These are phyloP conservation scores for Ginglymostoma cirratum DNA, from an alignment of 2,113 vertebrate genomes.

Conservation along the genomic window DNA sequence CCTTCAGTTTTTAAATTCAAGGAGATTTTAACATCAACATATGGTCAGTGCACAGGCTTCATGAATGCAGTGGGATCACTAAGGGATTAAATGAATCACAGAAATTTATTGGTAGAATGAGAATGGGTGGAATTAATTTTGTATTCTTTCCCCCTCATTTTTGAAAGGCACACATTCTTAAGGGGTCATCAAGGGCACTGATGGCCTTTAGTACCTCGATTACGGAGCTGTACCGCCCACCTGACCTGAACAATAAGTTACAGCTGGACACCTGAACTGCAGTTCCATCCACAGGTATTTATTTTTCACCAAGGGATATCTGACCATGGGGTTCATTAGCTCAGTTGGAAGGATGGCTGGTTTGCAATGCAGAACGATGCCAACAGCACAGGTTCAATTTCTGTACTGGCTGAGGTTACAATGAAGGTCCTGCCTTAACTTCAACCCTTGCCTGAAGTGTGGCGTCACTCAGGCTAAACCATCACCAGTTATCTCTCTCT, in stretches of 20 bases:
- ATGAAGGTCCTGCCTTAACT: too few relatives aligned
- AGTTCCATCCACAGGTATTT: neutral
- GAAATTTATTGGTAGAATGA: neutral
- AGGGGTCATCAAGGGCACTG: neutral
- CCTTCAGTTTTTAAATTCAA: neutral
- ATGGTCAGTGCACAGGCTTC: neutral
- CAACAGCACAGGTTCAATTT: too few relatives aligned
- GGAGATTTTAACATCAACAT: neutral
- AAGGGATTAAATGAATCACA: neutral
- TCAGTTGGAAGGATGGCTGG: too few relatives aligned
- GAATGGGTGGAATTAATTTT: neutral
- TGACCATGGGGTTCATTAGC: neutral
- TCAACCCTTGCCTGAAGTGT: too few relatives aligned
- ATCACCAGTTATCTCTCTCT: too few relatives aligned
- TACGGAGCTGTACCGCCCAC: neutral
- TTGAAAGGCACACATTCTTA: neutral
- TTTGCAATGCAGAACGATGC: too few relatives aligned
- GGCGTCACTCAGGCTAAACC: too few relatives aligned
- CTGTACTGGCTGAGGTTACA: too few relatives aligned
- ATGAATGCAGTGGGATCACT: neutral
- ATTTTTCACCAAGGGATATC: neutral
- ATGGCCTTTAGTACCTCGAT: neutral
- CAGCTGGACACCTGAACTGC: neutral
- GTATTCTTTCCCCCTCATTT: neutral
- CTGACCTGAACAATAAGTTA: neutral